Evolutionary conservation across 2,888 invertebrate species (phyloP), one percentile per base, ranked within the genome.

Genomic region (Heteromurus nitidus): DNA sequence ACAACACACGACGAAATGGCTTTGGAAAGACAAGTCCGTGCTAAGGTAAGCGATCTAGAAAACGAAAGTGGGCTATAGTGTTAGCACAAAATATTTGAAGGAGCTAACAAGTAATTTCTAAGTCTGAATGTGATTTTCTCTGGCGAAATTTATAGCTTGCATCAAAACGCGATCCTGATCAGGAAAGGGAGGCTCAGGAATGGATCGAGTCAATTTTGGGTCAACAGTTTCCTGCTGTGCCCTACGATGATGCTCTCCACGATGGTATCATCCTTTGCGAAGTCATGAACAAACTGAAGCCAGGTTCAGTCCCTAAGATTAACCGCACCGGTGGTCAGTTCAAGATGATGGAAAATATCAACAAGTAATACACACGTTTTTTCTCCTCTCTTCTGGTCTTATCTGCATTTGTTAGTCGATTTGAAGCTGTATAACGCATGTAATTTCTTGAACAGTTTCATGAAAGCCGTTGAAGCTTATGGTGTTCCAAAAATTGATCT

Each of bases 301-400:
- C 99, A 64, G 97, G 97, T 88, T 91, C 95, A 85, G 91, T 98
- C 83, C 89, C 93, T 89, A 98, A 98, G 91, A 94, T 99, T 91
- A 98, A 99, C 92, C 93, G 94, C 87, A 93, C 94, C 64, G 97
- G 98, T 87, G 97, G 98, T 89, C 97, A 98, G 89, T 99, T 99
- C 93, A 99, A 98, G 90, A 94, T 99, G 94, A 99, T 99, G 99
- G 99, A 99, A 91, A 99, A 99, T 92, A 96, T 99, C 90, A 96
- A 96, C 91, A 92, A 93, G 94, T 98, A 89, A 92, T 93, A 91
- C 9, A 36, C 13, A 36, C 36, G n/a, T 16, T 13, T 16, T 50
- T 69, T 53, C 53, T 18, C 42, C 18, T 65, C 53, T 3, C 28
- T 36, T 5, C 36, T 36, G 7, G 13, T 36, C 7, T 13, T 36